Conservation (phyloP, 2,113 vertebrate genomes). For the Lamprotornis superbus region DNA sequence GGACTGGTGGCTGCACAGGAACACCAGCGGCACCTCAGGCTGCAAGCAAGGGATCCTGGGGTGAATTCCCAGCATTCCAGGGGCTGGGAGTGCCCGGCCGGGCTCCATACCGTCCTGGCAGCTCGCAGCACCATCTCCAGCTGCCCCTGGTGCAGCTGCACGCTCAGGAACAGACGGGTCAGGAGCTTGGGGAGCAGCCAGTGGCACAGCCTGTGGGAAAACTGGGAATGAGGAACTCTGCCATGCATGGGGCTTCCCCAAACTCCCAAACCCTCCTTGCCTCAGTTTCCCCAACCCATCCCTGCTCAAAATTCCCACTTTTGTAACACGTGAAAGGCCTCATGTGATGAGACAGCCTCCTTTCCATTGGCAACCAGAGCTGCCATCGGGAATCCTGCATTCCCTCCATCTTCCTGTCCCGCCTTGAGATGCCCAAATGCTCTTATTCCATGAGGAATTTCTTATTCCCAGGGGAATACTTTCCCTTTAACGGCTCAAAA, state of each 20-base stretch:
- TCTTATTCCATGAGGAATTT: not conserved
- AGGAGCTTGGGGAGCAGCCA: constrained; percentile 73
- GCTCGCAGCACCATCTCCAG: constrained; percentile 72
- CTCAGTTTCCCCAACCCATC: not conserved
- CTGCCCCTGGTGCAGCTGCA: constrained; percentile 75
- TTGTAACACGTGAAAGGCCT: not conserved
- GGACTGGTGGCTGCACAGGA: constrained; percentile 82
- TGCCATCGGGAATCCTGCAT: not conserved
- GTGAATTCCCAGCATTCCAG: fast-evolving
- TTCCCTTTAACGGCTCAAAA: not conserved
- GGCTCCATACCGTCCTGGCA: not conserved
- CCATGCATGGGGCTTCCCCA: fast-evolving
- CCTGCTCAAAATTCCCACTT: not conserved
- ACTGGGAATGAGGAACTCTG: fast-evolving
- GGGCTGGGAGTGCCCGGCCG: fast-evolving
- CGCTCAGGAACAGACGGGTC: constrained; percentile 48
- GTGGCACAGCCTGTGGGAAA: constrained; percentile 43
- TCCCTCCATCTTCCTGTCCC: not conserved
- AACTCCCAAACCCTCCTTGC: not conserved
- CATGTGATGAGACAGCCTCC: not conserved
- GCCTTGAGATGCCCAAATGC: not conserved
- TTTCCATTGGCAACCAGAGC: not conserved
- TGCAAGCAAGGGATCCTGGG: not conserved
- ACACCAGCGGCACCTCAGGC: constrained; percentile 72
- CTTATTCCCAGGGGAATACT: not conserved